Base-by-base conservation (phyloP, 2,888 invertebrate species). In the Acanthosepion lycidas region DNA sequence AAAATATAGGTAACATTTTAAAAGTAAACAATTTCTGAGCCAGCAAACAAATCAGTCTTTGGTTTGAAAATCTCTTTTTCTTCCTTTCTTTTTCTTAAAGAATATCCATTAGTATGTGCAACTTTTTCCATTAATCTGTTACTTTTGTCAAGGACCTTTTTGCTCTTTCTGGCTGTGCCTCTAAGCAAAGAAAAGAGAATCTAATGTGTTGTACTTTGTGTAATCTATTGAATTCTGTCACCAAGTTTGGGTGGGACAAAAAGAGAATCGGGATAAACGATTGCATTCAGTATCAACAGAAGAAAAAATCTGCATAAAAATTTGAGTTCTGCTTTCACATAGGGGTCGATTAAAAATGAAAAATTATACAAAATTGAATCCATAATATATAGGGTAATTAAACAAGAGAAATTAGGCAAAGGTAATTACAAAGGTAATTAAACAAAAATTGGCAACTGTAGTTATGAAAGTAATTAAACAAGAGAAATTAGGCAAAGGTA, bases 151-250 rank as follows among this genome's bases (percentile, higher is more conserved):
- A 33, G 18, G n/a, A 78, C 78, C 78, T 78, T 78, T 78, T 33
- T n/a, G 78, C n/a, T n/a, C 78, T 78, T 78, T 78, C 15, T 12
- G 33, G 78, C n/a, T 78, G 42, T 42, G 78, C 78, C 78, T 33
- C n/a, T 3, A n/a, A 78, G 78, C n/a, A n/a, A 78, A 33, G 42
- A 78, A n/a, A 78, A n/a, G n/a, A 78, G n/a, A 78, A 9, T n/a
- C 15, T n/a, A 78, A 78, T 15, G n/a, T n/a, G 78, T n/a, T 78
- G 78, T 59, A n/a, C n/a, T 78, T 12, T 78, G n/a, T 15, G 15
- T 78, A 78, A 78, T n/a, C 78, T 15, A n/a, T 78, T 78, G 78
- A 78, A 78, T 78, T 78, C 78, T 78, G 78, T 78, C 78, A 78
- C 0, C 78, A 78, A 2, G 18, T 15, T 78, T 78, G 8, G 12